phyloP scores from a whole-genome alignment of 1,140 invertebrate genomes.

The Bombus pyrosoma region DNA sequence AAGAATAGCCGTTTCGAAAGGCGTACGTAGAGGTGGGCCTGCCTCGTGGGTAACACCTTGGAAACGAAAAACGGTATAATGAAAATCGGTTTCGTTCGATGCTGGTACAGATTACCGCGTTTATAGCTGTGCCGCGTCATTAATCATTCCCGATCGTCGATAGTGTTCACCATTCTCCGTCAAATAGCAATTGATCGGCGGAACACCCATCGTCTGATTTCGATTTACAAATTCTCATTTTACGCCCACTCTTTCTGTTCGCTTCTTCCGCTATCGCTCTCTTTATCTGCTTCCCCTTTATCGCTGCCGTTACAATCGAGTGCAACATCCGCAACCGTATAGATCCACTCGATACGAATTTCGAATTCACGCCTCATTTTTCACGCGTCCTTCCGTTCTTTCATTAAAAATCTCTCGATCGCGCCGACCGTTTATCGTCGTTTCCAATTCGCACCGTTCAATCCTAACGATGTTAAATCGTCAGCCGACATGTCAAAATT shows the following conservation, averaged over 20 bases:
- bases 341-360: neutral
- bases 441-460: neutral
- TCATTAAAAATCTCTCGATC: neutral
- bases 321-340: neutral
- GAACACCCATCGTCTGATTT: constrained; percentile 39
- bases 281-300: constrained; percentile 7
- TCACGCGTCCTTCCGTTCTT: neutral
- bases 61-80: constrained; percentile 17
- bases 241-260: neutral
- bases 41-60: neutral
- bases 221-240: constrained; percentile 28
- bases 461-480: neutral
- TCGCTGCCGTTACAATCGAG: neutral
- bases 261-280: neutral
- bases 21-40: neutral
- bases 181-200: constrained; percentile 27
- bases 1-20: neutral
- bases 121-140: constrained; percentile 15
- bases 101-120: constrained; percentile 1
- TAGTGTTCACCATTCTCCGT: constrained; percentile 7
- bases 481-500: neutral
- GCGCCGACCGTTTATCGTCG: neutral
- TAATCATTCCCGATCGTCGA: constrained; percentile 39
- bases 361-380: neutral
- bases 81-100: constrained; percentile 24